A percentile compares a stretch with the other conserved stretches of the same genome.
These are phyloP conservation scores for Eurystomus glaucurus DNA, from an alignment of 2,797 vertebrate species.

Conservation along the genomic window DNA sequence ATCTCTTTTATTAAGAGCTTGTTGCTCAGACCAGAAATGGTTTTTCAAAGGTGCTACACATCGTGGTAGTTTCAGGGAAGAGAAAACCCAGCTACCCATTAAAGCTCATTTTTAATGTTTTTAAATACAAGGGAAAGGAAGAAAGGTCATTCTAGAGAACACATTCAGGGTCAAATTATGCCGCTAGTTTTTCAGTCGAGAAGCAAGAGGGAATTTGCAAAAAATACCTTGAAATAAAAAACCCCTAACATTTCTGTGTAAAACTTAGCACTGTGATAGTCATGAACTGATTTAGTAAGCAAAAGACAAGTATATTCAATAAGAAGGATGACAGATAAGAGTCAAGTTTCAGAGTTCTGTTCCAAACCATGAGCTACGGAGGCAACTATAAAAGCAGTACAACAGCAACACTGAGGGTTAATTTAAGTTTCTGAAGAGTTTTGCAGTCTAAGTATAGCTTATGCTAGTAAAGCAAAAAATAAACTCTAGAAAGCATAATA, in stretches of 20 bases:
- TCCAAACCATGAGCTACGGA: neutral
- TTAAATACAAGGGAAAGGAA: neutral
- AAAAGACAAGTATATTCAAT: neutral
- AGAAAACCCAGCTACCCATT: neutral
- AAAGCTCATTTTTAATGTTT: neutral
- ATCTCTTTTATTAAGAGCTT: neutral
- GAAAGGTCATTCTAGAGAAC: neutral
- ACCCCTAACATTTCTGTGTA: neutral
- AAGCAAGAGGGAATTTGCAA: neutral
- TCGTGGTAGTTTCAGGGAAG: neutral
- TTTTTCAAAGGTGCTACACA: neutral
- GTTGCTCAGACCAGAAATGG: neutral
- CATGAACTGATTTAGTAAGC: neutral
- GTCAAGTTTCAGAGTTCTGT: neutral
- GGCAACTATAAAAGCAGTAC: neutral
- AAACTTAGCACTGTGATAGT: neutral
- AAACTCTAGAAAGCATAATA: neutral
- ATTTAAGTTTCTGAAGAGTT: neutral
- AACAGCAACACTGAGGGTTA: neutral
- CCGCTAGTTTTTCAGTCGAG: neutral
- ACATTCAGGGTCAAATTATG: neutral
- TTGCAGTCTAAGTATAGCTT: slow-evolving; percentile 4
- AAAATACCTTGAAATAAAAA: neutral
- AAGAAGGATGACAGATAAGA: neutral
- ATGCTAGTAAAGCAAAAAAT: neutral